These are phyloP conservation scores for Calypte anna DNA, from an alignment of 2,113 vertebrate species.

Conservation along the genomic window DNA sequence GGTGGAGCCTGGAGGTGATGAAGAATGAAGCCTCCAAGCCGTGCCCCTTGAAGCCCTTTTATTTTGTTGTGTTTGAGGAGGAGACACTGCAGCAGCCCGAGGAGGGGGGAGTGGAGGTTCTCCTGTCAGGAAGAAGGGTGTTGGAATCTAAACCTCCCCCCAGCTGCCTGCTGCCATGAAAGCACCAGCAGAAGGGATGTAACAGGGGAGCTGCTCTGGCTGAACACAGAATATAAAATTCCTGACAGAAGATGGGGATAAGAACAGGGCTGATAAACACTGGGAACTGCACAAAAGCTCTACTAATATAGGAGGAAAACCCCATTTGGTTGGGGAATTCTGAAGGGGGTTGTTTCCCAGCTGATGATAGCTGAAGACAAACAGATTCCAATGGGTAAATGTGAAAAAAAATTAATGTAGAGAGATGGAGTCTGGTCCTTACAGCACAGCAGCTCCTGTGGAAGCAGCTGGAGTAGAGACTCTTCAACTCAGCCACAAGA, in stretches of 20 bases:
- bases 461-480: background rate
- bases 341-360: background rate
- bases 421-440: background rate
- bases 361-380: rapidly evolving
- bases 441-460: rapidly evolving
- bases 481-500: background rate
- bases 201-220: background rate
- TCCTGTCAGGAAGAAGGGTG: background rate
- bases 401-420: background rate
- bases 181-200: background rate
- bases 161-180: rapidly evolving
- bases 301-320: background rate
- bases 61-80: background rate
- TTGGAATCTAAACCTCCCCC: background rate
- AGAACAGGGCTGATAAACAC: background rate
- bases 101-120: background rate
- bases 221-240: background rate
- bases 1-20: background rate
- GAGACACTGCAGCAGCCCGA: background rate
- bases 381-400: rapidly evolving
- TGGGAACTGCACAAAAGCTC: background rate
- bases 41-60: background rate
- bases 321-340: background rate
- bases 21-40: background rate
- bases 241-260: background rate